A percentile compares a stretch with the other conserved stretches of the same genome.
phyloP scores from a whole-genome alignment of 2,888 invertebrate genomes.

The Pyrocoelia pectoralis region DNA sequence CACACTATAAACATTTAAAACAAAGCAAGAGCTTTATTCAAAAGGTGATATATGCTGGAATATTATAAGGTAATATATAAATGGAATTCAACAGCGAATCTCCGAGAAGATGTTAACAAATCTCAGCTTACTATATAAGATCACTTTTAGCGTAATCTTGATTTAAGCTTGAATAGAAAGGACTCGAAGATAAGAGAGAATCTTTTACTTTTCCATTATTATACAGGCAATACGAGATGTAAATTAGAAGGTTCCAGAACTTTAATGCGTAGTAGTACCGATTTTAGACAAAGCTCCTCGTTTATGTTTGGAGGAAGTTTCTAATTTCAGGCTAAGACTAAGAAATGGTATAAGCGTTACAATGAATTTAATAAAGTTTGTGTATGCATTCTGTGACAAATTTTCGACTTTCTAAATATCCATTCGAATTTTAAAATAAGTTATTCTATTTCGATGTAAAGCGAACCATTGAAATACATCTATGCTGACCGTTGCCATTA shows the following conservation, averaged over 20 bases:
- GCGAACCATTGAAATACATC: too few relatives aligned
- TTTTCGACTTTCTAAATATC: too few relatives aligned
- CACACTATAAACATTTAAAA: too few relatives aligned
- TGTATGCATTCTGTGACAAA: too few relatives aligned
- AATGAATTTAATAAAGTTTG: too few relatives aligned
- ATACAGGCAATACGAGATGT: background rate
- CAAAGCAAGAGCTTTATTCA: too few relatives aligned
- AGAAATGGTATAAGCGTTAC: too few relatives aligned
- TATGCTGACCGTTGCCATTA: too few relatives aligned
- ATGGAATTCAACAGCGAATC: background rate
- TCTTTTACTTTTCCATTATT: background rate
- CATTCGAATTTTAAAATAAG: too few relatives aligned
- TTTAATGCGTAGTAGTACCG: background rate
- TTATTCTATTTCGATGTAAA: too few relatives aligned
- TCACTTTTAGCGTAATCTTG: background rate
- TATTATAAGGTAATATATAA: too few relatives aligned
- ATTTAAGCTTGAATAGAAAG: background rate
- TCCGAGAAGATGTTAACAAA: background rate
- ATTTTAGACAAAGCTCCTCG: background rate
- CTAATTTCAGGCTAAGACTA: background rate
- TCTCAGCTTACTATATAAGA: background rate
- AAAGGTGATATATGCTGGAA: too few relatives aligned
- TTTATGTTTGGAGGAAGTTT: constrained; percentile 1
- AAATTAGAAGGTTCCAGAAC: background rate
- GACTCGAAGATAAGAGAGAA: background rate